Percentiles rank a stretch among this genome's conserved stretches.
phyloP scores from a whole-genome alignment of 2,113 vertebrate species.

The Suricata suricatta region DNA sequence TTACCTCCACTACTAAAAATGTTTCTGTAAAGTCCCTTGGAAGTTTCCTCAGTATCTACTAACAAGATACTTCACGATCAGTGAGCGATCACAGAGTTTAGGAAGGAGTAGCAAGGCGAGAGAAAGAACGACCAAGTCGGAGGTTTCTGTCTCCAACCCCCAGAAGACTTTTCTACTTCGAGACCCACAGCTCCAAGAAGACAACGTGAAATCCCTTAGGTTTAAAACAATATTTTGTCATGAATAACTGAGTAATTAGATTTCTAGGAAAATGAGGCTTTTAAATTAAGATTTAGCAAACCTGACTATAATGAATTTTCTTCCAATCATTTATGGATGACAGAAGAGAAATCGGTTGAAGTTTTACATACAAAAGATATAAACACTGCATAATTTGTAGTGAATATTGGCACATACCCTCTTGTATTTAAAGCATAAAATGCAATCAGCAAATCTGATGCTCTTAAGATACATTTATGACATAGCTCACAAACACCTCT shows the following conservation, averaged over 20 bases:
- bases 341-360: conserved; percentile 53
- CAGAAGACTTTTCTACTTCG: neutral
- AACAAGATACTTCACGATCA: neutral
- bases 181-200: conserved; percentile 17
- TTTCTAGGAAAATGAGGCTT: conserved; percentile 57
- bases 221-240: conserved; percentile 42
- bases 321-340: conserved; percentile 62
- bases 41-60: neutral
- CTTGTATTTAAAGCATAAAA: conserved; percentile 82
- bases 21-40: neutral
- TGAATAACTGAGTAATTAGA: conserved; percentile 59
- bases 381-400: conserved; percentile 82
- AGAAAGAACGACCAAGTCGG: neutral
- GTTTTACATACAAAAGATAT: conserved; percentile 74
- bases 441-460: conserved; percentile 65
- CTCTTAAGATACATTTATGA: neutral
- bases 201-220: conserved; percentile 4
- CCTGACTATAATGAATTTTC: conserved; percentile 55
- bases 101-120: neutral
- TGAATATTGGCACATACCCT: conserved; percentile 81
- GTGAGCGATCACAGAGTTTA: neutral
- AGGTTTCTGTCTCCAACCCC: neutral
- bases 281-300: conserved; percentile 80
- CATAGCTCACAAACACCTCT: neutral
- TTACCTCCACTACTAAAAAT: neutral